A percentile compares a stretch with the other conserved stretches of the same genome.
phyloP scores from a whole-genome alignment of 2,113 vertebrate genomes.

The Theropithecus gelada region DNA sequence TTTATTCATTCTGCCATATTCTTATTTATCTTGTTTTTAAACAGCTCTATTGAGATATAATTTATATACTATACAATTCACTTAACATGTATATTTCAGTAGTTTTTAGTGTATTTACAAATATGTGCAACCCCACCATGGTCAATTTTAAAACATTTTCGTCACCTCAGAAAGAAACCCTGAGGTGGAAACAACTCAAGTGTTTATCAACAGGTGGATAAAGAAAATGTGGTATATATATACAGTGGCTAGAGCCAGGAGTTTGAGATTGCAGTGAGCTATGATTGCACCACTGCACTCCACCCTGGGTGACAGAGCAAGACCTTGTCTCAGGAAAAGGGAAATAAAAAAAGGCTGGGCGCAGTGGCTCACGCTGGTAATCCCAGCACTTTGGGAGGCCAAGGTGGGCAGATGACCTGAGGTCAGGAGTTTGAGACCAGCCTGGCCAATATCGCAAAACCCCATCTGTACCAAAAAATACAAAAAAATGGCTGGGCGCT shows the following conservation, averaged over 20 bases:
- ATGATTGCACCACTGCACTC: not conserved
- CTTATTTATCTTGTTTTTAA: constrained; percentile 2
- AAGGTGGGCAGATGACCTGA: no score
- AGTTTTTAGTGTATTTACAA: not conserved
- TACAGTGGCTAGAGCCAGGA: not conserved
- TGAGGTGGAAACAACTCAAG: not conserved
- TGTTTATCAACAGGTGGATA: not conserved
- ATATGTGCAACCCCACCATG: not conserved
- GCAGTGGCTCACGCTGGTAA: no score
- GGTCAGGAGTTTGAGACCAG: no score
- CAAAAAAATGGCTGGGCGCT: no score
- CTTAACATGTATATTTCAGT: not conserved
- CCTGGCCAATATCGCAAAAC: no score
- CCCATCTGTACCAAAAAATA: no score
- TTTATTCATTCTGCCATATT: not conserved
- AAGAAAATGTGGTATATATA: not conserved
- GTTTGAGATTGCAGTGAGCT: no score
- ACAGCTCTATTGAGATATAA: not conserved
- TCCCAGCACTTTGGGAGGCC: no score
- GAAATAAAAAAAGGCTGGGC: no score
- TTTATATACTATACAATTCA: not conserved
- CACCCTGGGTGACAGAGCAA: not conserved
- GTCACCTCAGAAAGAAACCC: not conserved
- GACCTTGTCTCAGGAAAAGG: no score
- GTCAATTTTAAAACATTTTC: not conserved